Evolutionary conservation across 2,888 invertebrate genomes (phyloP).

Genomic region (Agriotes lineatus): DNA sequence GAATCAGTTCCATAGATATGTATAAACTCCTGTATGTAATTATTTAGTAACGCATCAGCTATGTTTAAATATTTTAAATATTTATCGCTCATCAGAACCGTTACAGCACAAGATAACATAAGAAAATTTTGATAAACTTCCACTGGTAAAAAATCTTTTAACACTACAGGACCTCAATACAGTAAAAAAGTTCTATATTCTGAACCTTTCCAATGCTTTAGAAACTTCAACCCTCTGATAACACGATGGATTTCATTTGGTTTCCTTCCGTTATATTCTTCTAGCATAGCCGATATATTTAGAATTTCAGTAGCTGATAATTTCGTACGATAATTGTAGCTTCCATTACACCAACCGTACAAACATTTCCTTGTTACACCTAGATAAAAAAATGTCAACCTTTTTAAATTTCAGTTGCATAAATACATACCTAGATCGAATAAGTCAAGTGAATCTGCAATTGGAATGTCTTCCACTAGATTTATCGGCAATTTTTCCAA

Average conservation of each 20-base stretch:
- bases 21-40: constrained; percentile 42
- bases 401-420: background rate
- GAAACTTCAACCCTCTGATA: constrained; percentile 42
- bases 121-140: constrained; percentile 35
- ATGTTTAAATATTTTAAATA: background rate
- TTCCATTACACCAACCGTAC: constrained; percentile 37
- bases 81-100: constrained; percentile 17
- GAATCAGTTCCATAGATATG: constrained; percentile 54
- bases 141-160: constrained; percentile 41
- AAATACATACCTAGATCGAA: constrained; percentile 32
- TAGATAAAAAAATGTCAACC: no score
- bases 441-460: constrained; percentile 41
- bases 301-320: constrained; percentile 16
- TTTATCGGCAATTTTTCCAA: constrained; percentile 34
- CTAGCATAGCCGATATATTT: constrained; percentile 6
- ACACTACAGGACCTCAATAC: constrained; percentile 47
- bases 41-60: constrained; percentile 27
- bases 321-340: constrained; percentile 38
- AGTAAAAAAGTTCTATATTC: constrained; percentile 49
- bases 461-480: constrained; percentile 41
- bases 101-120: constrained; percentile 31
- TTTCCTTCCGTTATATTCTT: constrained; percentile 31
- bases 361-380: constrained; percentile 39
- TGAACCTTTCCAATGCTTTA: constrained; percentile 48
- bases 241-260: constrained; percentile 44